phyloP scores from a whole-genome alignment of 2,797 vertebrate species.

The Clarias fuscus region DNA sequence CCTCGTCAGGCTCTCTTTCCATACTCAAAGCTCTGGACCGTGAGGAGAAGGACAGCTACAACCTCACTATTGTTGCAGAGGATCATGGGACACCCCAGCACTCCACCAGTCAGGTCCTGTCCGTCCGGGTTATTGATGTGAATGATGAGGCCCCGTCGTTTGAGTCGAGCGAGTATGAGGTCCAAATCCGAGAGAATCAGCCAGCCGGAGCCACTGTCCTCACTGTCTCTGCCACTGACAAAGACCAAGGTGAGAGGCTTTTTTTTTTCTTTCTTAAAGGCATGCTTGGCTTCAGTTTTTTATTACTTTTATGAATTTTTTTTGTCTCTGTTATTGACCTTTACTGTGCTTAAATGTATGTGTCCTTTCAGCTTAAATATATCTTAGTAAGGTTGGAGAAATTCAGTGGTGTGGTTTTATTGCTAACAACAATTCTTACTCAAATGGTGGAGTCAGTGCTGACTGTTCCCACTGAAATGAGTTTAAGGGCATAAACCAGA shows the following conservation, averaged over 20 bases:
- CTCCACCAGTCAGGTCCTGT: conserved; percentile 85
- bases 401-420: conserved; percentile 20
- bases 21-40: conserved; percentile 86
- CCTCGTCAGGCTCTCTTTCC: conserved; percentile 75
- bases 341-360: background rate
- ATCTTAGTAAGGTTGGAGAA: conserved; percentile 1
- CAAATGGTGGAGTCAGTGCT: background rate
- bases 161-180: conserved; percentile 78
- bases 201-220: conserved; percentile 82
- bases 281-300: background rate
- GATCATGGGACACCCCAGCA: conserved; percentile 88
- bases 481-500: background rate
- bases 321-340: background rate
- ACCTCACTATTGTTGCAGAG: conserved; percentile 85
- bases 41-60: conserved; percentile 83
- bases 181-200: conserved; percentile 85
- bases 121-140: conserved; percentile 87
- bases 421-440: conserved; percentile 30
- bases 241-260: conserved; percentile 82
- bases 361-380: background rate
- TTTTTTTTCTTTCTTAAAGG: background rate
- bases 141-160: conserved; percentile 91
- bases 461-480: background rate
- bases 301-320: background rate
- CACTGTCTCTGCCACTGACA: conserved; percentile 82